Evolutionary conservation across 2,888 invertebrate genomes (phyloP), one percentile per base, ranked within the genome.

Genomic region (Tricholauxania praeusta): DNA sequence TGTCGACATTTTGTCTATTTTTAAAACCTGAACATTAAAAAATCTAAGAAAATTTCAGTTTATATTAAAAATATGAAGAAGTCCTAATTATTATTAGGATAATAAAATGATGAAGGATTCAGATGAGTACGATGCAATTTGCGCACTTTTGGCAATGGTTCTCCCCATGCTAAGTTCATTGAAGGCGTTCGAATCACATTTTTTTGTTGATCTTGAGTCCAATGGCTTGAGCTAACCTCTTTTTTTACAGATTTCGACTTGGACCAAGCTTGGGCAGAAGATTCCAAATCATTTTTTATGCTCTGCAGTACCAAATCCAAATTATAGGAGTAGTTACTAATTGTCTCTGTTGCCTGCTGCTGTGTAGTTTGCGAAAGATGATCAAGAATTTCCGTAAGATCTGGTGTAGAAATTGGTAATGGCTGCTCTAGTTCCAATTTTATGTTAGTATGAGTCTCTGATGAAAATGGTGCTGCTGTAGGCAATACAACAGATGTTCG

Each of bases 341-440:
- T 6, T 10, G 39, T 39, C 39, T 39, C 39, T 39, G 10, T 39
- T 39, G 39, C 10, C 10, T 5, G 39, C 39, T 39, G 39, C 10
- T 39, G 8, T 62, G n/a, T 39, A 48, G 48, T 71, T 55, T 76
- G 70, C 8, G 71, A 69, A 10, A 76, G 39, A 32, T 74, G 69
- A 32, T 75, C 72, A 8, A 78, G 71, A 19, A 78, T 73, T 71
- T 75, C 75, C 51, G 48, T 76, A 12, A 78, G 55, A 69, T 76
- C 77, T 7, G 75, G 65, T 17, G 73, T 64, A 28, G 70, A 47
- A 22, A 67, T 49, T 53, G 73, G 49, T 17, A 32, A 52, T 12
- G 65, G 68, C 3, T 57, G 69, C 39, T 19, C 59, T 32, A 60
- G 15, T 12, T 65, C 65, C 51, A 65, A 15, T 51, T 71, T 39